phyloP scores from a whole-genome alignment of 2,113 vertebrate genomes.

The Anoura caudifer region DNA sequence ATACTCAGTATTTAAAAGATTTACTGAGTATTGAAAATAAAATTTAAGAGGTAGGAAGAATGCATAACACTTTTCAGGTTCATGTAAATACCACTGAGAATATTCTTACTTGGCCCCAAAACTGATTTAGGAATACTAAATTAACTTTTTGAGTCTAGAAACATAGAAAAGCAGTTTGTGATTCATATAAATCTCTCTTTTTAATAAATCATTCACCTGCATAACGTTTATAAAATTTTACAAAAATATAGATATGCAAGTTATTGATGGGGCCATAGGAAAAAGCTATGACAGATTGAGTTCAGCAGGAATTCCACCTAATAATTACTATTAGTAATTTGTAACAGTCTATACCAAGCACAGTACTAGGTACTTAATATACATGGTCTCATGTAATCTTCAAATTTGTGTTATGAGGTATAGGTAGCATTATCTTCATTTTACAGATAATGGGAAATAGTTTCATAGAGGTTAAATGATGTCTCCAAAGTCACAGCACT shows the following conservation, averaged over 20 bases:
- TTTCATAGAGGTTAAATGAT: slow-evolving; percentile 5
- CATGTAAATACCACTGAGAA: not conserved
- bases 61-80: not conserved
- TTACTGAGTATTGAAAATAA: slow-evolving; percentile 14
- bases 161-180: not conserved
- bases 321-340: not conserved
- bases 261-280: not conserved
- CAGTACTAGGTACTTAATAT: not conserved
- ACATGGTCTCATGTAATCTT: slow-evolving; percentile 22
- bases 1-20: not conserved
- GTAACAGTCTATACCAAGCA: not conserved
- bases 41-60: not conserved
- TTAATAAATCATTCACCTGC: slow-evolving; percentile 4
- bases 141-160: slow-evolving; percentile 6
- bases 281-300: not conserved
- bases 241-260: not conserved
- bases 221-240: slow-evolving; percentile 17
- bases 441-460: slow-evolving; percentile 8
- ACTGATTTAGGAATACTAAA: not conserved
- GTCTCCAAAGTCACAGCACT: not conserved
- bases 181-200: not conserved
- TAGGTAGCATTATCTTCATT: not conserved
- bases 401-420: not conserved
- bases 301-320: not conserved
- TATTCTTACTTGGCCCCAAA: not conserved